Base-by-base conservation (phyloP, 53 echinoderm and acorn worm genomes). In the Luidia sarsii region DNA sequence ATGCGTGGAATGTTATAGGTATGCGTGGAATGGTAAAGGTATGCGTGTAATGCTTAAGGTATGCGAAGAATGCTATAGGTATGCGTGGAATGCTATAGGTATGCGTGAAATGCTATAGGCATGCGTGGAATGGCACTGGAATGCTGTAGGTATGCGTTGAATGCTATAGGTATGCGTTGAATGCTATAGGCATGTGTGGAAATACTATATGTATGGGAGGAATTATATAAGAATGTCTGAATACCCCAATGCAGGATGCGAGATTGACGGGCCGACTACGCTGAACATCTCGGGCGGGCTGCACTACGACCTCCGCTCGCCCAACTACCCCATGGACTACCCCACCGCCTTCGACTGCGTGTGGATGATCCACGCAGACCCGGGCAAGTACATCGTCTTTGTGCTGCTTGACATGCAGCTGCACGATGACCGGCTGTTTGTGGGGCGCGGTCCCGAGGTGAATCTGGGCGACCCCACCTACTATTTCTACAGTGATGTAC, bases 311-410 rank as follows among this genome's bases (percentile, higher is more conserved):
- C 43, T 77, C 0, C 32, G 33, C 46, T 77, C 77, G 18, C 77
- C 77, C 2, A 77, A 60, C 48, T 77, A 77, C 48, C 77, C 77
- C 0, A 60, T 43, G 18, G 25, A 14, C 19, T 77, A 77, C 77
- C 77, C 77, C 29, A 32, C 23, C 15, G 61, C 77, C 33, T 77
- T 77, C 48, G 33, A 46, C 77, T 77, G 77, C 60, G 11, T 32
- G 25, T 77, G 77, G 77, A 16, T 45, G 3, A 60, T 77, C 33
- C n/a, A 28, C 3, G 77, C 77, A 10, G 6, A 43, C 0, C 43
- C 18, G 61, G 77, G 77, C 13, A 60, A 48, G 21, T 45, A 45
- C 19, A 59, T 61, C 77, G 29, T 59, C 16, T 61, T 77, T 23
- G 77, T 16, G 29, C 27, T 59, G 43, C 24, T 45, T 9, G 77